Base-by-base conservation (phyloP, 2,797 vertebrate species). In the Pelochelys cantorii region DNA sequence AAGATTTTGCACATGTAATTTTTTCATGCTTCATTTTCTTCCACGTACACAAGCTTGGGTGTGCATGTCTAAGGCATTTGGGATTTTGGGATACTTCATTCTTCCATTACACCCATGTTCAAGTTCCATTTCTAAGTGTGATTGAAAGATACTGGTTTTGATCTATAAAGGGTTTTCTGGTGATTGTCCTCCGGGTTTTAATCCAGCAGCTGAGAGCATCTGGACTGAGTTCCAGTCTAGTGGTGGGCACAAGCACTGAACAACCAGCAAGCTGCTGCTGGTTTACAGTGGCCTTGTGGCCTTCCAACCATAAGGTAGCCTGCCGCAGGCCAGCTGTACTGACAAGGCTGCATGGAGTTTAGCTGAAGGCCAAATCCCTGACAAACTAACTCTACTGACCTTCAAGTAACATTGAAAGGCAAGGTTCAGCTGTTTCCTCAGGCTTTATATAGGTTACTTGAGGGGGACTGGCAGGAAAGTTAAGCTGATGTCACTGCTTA, bases 1-100 rank as follows among this genome's bases (percentile, higher is more conserved):
- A 65, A 4, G 2, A 8, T 29, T 68, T n/a, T 29, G 60, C 25
- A 15, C 0, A 1, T 4, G 5, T 1, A 48, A 1, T 2, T n/a
- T 52, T 13, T 75, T 54, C 20, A 25, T 42, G 25, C 27, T 23
- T 71, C 18, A 37, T 71, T 71, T 71, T 9, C 6, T 13, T 37
- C 2, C 17, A 12, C 37, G 68, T 37, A 74, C 31, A 10, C 71
- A 86, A 77, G 15, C 7, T 2, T 3, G 65, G 87, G 14, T 1
- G 8, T 3, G 18, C 11, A 15, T 7, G 2, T 13, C 4, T 17
- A 77, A 15, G 29, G 53, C 42, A 34, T 31, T 1, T 10, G 34
- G n/a, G 15, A 1, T 29, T 42, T 18, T 22, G 53, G 59, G 77
- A 7, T 20, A 8, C 17, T 62, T 75, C 23, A 3, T 20, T 31